phyloP scores from a whole-genome alignment of 1,140 invertebrate species.

The Euschistus heros region DNA sequence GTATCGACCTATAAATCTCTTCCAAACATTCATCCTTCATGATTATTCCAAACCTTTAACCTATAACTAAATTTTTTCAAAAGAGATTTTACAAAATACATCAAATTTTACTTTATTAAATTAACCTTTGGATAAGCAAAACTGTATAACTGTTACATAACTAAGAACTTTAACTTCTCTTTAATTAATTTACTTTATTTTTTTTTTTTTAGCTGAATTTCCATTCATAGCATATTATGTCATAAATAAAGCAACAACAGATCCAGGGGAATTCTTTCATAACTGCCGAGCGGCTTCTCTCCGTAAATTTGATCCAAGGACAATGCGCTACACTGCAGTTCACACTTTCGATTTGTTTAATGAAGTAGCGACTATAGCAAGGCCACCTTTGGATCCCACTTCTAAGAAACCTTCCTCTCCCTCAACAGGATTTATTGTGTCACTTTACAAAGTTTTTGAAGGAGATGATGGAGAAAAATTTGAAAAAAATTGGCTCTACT shows the following conservation, averaged over 20 bases:
- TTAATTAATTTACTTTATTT: too few species aligned
- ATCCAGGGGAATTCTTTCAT: constrained; percentile 72
- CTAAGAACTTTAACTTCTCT: too few species aligned
- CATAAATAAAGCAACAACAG: constrained; percentile 72
- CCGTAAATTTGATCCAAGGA: constrained; percentile 69
- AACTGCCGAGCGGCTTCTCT: constrained; percentile 66
- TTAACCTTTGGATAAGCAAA: neutral
- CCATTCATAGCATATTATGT: constrained; percentile 84
- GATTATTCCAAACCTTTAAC: too few species aligned
- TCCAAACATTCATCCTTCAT: too few species aligned
- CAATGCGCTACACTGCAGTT: constrained; percentile 65
- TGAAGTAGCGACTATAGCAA: constrained; percentile 79
- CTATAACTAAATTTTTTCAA: too few species aligned
- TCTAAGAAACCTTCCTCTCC: constrained; percentile 61
- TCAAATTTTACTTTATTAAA: too few species aligned
- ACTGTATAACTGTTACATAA: neutral
- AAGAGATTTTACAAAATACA: too few species aligned
- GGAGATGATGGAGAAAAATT: constrained; percentile 83
- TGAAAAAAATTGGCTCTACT: constrained; percentile 86
- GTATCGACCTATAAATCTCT: too few species aligned
- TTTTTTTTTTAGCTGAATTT: constrained; percentile 56
- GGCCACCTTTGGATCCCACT: constrained; percentile 68
- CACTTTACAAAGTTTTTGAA: constrained; percentile 87
- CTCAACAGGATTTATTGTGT: constrained; percentile 79
- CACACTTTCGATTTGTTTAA: constrained; percentile 77